Conservation (phyloP, 2,113 vertebrate species). For the Corvus hawaiiensis region DNA sequence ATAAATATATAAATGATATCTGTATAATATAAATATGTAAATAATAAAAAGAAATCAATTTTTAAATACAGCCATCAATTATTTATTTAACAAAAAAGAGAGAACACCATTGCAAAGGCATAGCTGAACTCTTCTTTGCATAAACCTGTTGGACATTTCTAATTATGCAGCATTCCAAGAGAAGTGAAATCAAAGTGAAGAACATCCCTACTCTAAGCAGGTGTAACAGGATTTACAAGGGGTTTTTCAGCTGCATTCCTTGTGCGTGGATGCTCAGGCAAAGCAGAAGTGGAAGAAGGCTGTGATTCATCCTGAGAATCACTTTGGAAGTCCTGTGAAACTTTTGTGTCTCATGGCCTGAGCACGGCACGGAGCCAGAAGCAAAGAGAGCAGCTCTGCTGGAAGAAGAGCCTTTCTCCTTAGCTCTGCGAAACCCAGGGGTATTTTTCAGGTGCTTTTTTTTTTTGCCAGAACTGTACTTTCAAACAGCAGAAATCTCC, state of each 20-base stretch:
- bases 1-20: too few relatives aligned
- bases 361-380: not conserved
- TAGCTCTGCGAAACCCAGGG: not conserved
- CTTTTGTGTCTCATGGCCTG: not conserved
- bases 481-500: not conserved
- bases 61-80: not conserved
- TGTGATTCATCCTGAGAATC: not conserved
- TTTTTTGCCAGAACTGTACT: not conserved
- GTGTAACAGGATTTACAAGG: not conserved
- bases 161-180: not conserved
- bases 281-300: not conserved
- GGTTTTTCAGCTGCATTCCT: not conserved
- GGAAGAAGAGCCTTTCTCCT: not conserved
- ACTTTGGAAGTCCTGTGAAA: not conserved
- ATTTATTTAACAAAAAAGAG: not conserved
- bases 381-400: not conserved
- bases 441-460: not conserved
- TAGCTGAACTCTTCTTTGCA: not conserved
- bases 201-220: fast-evolving
- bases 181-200: not conserved
- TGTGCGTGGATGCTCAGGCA: not conserved
- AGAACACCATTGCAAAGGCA: not conserved
- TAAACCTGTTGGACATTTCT: not conserved
- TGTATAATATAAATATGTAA: too few relatives aligned
- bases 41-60: not conserved